Evolutionary conservation across 2,888 invertebrate genomes (phyloP), one percentile per base, ranked within the genome.

Genomic region (Xylocampa areola): DNA sequence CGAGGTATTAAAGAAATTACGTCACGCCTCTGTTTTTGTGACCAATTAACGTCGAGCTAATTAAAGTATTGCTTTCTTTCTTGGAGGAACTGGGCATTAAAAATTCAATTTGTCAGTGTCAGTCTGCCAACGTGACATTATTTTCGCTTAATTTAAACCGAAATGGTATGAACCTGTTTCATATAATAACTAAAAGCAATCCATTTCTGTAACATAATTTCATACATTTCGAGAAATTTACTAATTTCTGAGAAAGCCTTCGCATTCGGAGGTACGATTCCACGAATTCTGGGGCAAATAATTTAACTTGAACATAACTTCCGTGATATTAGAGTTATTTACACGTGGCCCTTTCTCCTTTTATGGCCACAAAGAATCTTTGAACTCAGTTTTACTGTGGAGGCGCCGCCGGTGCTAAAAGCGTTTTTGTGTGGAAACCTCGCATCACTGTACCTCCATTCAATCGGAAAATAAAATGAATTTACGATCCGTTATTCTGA

Each of bases 391-490:
- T 85, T 81, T 79, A 84, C 77, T 80, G 81, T 77, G 32, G 23
- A 6, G 43, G 43, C 27, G 73, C 77, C 65, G 66, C 64, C 75
- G 80, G 79, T 78, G 85, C 80, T 86, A 86, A 87, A 87, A 85
- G 84, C 79, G 72, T 81, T 79, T 86, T 90, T 88, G 85, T 88
- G 80, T 69, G 77, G 77, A 81, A 82, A 71, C 69, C 72, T 73
- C 76, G 66, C 79, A 76, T 80, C 83, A 74, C 74, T 67, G 68
- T 73, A 71, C 79, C 61, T 77, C 84, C 79, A 85, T 87, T 88
- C 82, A 85, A 87, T 85, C 74, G 83, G 73, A 77, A 77, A 81
- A 82, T 82, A 80, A 86, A 82, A 82, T 82, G 80, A 87, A 84
- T 88, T 88, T 86, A 84, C 82, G 85, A 80, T 73, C 74, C 80